Evolutionary conservation across 2,888 invertebrate species (phyloP).

Genomic region (Isoperla grammatica): DNA sequence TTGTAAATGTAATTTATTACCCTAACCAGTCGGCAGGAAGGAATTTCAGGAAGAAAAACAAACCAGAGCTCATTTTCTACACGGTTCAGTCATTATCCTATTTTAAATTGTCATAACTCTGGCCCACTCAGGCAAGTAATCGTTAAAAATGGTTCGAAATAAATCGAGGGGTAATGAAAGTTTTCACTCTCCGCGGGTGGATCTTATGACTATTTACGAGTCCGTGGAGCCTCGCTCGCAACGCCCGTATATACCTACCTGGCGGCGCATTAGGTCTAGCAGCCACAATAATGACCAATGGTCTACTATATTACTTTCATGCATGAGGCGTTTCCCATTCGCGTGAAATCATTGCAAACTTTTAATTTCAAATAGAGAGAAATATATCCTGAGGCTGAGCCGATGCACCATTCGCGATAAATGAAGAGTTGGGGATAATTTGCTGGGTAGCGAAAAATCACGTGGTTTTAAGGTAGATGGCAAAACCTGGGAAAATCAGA

Average conservation of each 20-base stretch:
- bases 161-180: neutral
- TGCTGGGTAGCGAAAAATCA: no score
- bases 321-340: no score
- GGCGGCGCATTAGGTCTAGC: no score
- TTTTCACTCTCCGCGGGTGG: constrained; percentile 7
- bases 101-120: constrained; percentile 12
- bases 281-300: no score
- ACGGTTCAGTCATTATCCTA: constrained; percentile 11
- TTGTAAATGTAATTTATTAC: constrained; percentile 12
- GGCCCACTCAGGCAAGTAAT: neutral
- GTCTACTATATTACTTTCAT: no score
- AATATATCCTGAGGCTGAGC: no score
- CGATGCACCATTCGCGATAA: no score
- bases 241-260: neutral
- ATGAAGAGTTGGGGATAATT: no score
- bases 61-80: constrained; percentile 11
- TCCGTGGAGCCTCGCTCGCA: neutral
- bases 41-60: neutral
- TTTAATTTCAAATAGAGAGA: no score
- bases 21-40: neutral
- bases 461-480: no score
- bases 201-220: constrained; percentile 11
- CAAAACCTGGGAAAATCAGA: no score
- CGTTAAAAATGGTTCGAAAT: neutral
- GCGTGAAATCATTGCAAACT: no score